Evolutionary conservation across 2,113 vertebrate species (phyloP), one percentile per base, ranked within the genome.

Genomic region (Phalacrocorax aristotelis): DNA sequence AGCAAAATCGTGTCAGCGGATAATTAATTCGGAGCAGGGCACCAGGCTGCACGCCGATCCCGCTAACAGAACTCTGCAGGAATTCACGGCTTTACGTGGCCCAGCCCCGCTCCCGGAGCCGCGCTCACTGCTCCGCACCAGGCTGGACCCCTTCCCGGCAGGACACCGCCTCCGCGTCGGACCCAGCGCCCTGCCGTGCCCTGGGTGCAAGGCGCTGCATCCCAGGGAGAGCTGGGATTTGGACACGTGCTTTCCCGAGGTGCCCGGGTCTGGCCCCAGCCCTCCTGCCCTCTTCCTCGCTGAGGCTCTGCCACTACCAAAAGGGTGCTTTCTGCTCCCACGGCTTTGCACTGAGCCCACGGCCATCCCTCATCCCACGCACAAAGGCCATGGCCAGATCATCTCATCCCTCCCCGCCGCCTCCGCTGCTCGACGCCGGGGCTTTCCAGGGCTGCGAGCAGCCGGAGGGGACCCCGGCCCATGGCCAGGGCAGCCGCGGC

Each of bases 11-110:
- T 98, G 97, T 98, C 97, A 97, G 97, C 32, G 17, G 96, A 97
- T 98, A 98, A 98, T 98, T 97, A 98, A 98, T 97, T 96, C 95
- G 71, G 96, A 97, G 95, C 91, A 96, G 97, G 95, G 94, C 97
- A 95, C 75, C 74, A 92, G 94, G 97, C 76, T 95, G 93, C 15
- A 6, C n/a, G 44, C 96, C 5, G 91, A 92, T 91, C 95, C 91
- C 44, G 91, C 80, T 76, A 97, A 97, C 96, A 79, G 76, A 96
- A 93, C 97, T 88, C 52, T 19, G 84, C 96, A 96, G 95, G 95
- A 96, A 97, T 94, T 91, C 96, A 49, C 95, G 94, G 92, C 91
- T 83, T 70, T 27, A 9, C 58, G 9, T 85, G 90, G 51, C 87
- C 66, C 72, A 23, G 85, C 64, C 78, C 64, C 7, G 36, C 87